A percentile compares a stretch with the other conserved stretches of the same genome.
Conservation (phyloP, 2,113 vertebrate genomes). For the Zosterops japonicus region DNA sequence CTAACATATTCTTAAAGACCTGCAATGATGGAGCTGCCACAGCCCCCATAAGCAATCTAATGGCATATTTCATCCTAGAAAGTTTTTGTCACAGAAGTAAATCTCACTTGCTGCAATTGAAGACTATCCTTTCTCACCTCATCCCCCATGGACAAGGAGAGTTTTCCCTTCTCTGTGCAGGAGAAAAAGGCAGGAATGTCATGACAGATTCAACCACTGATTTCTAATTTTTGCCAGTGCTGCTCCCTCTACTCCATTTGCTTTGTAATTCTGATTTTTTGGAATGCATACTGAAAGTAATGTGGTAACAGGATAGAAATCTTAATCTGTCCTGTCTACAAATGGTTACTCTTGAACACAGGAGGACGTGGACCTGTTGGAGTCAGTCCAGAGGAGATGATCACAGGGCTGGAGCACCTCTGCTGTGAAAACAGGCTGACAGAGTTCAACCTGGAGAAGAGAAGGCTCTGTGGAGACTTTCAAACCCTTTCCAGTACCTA, state of each 20-base stretch:
- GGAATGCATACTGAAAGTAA: not conserved
- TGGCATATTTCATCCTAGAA: not conserved
- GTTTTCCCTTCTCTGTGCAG: not conserved
- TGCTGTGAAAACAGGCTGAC: not conserved
- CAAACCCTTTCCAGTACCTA: not conserved
- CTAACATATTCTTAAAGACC: not conserved
- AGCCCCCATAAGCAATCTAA: not conserved
- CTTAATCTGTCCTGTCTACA: not conserved
- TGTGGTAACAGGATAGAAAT: not conserved
- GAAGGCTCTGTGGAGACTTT: not conserved
- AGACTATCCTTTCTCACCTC: not conserved
- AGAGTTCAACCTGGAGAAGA: not conserved
- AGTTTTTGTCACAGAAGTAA: not conserved
- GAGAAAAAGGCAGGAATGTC: not conserved
- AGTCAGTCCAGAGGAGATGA: not conserved
- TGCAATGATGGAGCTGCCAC: not conserved
- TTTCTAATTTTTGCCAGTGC: not conserved
- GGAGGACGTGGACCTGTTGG: not conserved
- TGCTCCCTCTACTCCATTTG: not conserved
- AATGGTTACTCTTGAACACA: not conserved
- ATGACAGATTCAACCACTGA: fast-evolving
- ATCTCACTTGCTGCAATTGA: not conserved
- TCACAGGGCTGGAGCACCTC: fast-evolving
- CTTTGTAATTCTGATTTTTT: not conserved
- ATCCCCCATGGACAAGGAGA: not conserved